phyloP scores from a whole-genome alignment of 2,888 invertebrate genomes.

The Orthosia incerta region DNA sequence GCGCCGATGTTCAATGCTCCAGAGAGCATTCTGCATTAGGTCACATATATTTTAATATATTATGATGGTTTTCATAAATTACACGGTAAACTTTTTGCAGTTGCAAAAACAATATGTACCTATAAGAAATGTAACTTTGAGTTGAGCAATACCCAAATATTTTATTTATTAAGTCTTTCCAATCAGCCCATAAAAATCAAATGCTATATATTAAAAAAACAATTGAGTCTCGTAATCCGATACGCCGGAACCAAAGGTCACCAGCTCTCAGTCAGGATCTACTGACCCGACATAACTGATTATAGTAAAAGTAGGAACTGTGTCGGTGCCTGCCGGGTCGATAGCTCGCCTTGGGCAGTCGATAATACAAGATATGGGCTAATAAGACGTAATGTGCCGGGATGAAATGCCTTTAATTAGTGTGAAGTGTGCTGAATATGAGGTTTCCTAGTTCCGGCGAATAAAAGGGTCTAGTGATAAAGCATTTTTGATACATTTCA shows the following conservation, averaged over 20 bases:
- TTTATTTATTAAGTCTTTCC: too few species aligned
- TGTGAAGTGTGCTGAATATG: constrained; percentile 3
- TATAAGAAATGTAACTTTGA: neutral
- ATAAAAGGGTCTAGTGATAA: neutral
- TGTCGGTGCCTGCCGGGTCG: constrained; percentile 22
- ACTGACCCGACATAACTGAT: constrained; percentile 31
- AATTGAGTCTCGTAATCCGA: constrained; percentile 22
- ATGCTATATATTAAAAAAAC: neutral
- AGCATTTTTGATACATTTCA: neutral
- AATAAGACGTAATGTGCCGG: constrained; percentile 17
- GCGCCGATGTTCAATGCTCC: too few species aligned
- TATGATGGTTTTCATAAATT: neutral
- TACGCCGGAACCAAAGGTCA: constrained; percentile 39
- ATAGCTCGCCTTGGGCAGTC: constrained; percentile 46
- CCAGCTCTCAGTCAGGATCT: constrained; percentile 8
- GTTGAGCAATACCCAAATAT: too few species aligned
- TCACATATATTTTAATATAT: too few species aligned
- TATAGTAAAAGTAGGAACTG: constrained; percentile 59
- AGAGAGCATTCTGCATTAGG: too few species aligned
- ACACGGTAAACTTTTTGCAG: neutral
- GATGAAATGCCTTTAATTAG: constrained; percentile 52
- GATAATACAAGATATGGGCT: constrained; percentile 13
- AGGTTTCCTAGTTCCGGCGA: constrained; percentile 58
- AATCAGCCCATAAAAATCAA: neutral
- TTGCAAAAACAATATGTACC: neutral